Evolutionary conservation across 1,140 invertebrate species (phyloP).

Genomic region (Anastatus disparis): DNA sequence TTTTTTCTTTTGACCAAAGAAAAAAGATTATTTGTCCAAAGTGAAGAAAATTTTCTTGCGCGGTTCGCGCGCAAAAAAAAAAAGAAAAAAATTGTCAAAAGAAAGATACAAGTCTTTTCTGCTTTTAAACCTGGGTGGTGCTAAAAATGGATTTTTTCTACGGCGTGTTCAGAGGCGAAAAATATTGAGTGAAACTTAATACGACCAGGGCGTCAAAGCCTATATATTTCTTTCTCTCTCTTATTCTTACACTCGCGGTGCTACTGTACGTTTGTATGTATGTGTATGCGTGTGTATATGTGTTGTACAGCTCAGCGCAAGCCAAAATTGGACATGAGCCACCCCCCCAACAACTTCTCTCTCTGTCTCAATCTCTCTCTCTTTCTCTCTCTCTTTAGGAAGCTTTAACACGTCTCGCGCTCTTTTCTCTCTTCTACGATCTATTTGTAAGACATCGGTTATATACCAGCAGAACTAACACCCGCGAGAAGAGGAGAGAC

Average conservation of each 20-base stretch:
- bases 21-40: too few relatives aligned
- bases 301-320: slow-evolving; percentile 40
- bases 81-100: too few relatives aligned
- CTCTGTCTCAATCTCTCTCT: slow-evolving; percentile 25
- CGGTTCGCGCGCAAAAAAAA: too few relatives aligned
- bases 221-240: too few relatives aligned
- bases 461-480: too few relatives aligned
- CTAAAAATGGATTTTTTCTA: slow-evolving; percentile 52
- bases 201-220: slow-evolving; percentile 56
- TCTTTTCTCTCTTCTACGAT: slow-evolving; percentile 58
- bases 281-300: too few relatives aligned
- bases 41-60: too few relatives aligned
- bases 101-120: too few relatives aligned
- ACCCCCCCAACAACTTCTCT: slow-evolving; percentile 52
- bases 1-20: too few relatives aligned
- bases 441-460: slow-evolving; percentile 68
- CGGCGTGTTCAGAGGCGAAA: slow-evolving; percentile 54
- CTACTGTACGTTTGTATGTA: too few relatives aligned
- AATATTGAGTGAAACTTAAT: slow-evolving; percentile 67
- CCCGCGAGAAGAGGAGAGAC: too few relatives aligned
- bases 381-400: slow-evolving; percentile 25
- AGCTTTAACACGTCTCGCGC: neutral
- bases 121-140: neutral
- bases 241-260: too few relatives aligned
- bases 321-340: slow-evolving; percentile 69